Conservation (phyloP, 2,888 invertebrate species). For the Tryphoninae sp. region DNA sequence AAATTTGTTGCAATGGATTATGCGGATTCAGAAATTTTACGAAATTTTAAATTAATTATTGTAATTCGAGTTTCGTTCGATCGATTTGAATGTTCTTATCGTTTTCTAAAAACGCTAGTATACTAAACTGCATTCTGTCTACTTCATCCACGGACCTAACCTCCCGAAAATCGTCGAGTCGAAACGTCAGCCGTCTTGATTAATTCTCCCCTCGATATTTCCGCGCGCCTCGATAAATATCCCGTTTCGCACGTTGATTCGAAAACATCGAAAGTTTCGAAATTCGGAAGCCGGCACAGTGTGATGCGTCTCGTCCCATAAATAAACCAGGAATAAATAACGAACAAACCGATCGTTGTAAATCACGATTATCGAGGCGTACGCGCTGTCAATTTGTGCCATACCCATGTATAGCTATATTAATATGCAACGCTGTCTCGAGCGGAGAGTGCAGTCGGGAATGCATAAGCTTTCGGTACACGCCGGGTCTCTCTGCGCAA, state of each 20-base stretch:
- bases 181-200: too few relatives aligned
- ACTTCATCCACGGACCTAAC: too few relatives aligned
- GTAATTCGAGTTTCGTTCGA: too few relatives aligned
- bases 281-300: constrained; percentile 19
- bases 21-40: too few relatives aligned
- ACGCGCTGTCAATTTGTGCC: constrained; percentile 53
- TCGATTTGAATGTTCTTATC: too few relatives aligned
- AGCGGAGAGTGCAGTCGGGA: constrained; percentile 64
- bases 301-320: constrained; percentile 56
- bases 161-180: too few relatives aligned
- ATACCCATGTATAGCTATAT: constrained; percentile 51
- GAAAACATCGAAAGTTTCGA: constrained; percentile 29
- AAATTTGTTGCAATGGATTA: neutral
- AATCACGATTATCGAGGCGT: constrained; percentile 76
- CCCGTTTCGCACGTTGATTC: constrained; percentile 16
- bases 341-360: constrained; percentile 75
- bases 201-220: too few relatives aligned
- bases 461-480: constrained; percentile 46
- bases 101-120: too few relatives aligned
- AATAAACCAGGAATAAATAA: constrained; percentile 63
- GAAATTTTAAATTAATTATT: too few relatives aligned
- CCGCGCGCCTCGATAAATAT: constrained; percentile 40
- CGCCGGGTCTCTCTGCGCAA: constrained; percentile 23
- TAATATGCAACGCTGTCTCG: constrained; percentile 34
- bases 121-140: too few relatives aligned